These are phyloP conservation scores for Bombus consobrinus DNA, from an alignment of 1,140 invertebrate species.

Conservation along the genomic window DNA sequence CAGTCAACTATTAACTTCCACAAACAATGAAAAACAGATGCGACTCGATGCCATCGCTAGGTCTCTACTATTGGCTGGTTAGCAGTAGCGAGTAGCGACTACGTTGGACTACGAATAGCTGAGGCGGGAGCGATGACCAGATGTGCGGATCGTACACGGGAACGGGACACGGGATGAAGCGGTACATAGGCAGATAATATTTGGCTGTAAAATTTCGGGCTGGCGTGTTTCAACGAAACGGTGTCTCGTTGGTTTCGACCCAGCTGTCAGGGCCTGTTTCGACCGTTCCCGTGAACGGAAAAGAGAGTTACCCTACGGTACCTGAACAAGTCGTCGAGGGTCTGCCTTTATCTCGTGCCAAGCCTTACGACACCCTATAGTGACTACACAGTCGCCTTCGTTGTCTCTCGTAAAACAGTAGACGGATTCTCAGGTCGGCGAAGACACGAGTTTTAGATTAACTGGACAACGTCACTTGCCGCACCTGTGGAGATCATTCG, in stretches of 20 bases:
- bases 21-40: neutral
- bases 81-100: constrained; percentile 59
- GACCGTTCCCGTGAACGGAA: neutral
- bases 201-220: constrained; percentile 54
- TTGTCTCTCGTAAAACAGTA: constrained; percentile 27
- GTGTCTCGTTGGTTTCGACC: constrained; percentile 11
- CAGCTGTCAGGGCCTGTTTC: constrained; percentile 50
- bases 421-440: constrained; percentile 23
- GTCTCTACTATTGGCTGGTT: constrained; percentile 43
- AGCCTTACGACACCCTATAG: constrained; percentile 30
- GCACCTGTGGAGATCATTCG: constrained; percentile 23
- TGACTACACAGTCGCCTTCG: constrained; percentile 1
- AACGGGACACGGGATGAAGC: constrained; percentile 49
- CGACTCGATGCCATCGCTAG: constrained; percentile 48
- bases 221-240: constrained; percentile 21
- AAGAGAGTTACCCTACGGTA: constrained; percentile 31
- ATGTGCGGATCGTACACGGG: constrained; percentile 67
- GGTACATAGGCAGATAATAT: constrained; percentile 53
- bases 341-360: constrained; percentile 44
- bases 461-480: constrained; percentile 24
- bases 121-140: constrained; percentile 73
- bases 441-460: constrained; percentile 55
- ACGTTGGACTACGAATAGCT: constrained; percentile 67
- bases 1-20: neutral
- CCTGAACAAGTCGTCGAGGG: constrained; percentile 39